These are phyloP conservation scores for Arctopsyche grandis DNA, from an alignment of 1,140 invertebrate species.

Conservation along the genomic window DNA sequence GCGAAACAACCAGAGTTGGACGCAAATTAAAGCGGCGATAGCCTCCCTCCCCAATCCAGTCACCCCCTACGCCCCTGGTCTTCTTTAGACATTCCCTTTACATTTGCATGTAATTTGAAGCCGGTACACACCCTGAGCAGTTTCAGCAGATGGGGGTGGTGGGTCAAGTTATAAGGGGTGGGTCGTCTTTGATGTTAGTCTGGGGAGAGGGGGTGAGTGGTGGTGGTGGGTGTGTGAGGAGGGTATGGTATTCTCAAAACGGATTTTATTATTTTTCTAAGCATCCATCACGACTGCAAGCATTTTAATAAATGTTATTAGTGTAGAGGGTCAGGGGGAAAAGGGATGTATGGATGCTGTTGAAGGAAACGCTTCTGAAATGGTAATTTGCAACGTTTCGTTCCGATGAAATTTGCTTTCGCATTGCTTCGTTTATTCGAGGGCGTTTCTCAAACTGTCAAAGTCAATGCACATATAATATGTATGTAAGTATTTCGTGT, in stretches of 20 bases:
- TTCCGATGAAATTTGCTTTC: not conserved
- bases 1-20: not conserved
- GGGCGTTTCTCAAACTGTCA: not conserved
- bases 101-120: conserved; percentile 54
- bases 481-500: too few species aligned
- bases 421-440: not conserved
- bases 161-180: conserved; percentile 27
- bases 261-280: conserved; percentile 52
- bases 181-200: conserved; percentile 52
- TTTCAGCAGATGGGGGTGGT: not conserved
- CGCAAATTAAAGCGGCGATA: conserved; percentile 51
- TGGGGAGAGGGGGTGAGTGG: not conserved
- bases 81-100: conserved; percentile 34
- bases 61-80: not conserved
- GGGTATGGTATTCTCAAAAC: conserved; percentile 10
- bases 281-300: conserved; percentile 41
- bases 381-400: not conserved
- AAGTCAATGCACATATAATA: not conserved
- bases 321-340: not conserved
- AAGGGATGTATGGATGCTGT: too few species aligned
- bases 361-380: not conserved
- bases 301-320: conserved; percentile 53
- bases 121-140: not conserved
- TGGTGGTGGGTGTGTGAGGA: not conserved
- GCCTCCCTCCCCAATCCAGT: not conserved